A percentile compares a stretch with the other conserved stretches of the same genome.
phyloP scores from a whole-genome alignment of 2,113 vertebrate species.

The Ellobius talpinus region DNA sequence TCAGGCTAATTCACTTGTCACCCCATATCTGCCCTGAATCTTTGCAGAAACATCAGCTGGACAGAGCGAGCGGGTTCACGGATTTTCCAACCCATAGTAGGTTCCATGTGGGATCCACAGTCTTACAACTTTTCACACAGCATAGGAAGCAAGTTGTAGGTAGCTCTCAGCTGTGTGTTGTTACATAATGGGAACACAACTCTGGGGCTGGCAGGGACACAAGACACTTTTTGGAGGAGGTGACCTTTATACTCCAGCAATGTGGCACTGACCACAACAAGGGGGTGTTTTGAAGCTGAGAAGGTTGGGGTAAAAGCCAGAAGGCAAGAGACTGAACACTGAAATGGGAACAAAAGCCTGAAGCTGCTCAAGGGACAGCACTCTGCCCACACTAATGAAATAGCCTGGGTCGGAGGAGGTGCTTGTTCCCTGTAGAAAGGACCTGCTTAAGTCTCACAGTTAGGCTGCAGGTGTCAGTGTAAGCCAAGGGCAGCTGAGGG shows the following conservation, averaged over 20 bases:
- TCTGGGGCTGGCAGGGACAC: neutral
- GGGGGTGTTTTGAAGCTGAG: neutral
- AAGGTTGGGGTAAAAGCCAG: neutral
- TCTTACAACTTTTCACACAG: neutral
- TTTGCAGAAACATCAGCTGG: neutral
- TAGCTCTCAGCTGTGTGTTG: neutral
- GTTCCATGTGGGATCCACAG: neutral
- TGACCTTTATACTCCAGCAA: neutral
- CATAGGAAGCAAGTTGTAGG: neutral
- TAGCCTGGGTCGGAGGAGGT: neutral
- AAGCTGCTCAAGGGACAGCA: neutral
- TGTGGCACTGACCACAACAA: neutral
- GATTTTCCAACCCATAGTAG: neutral
- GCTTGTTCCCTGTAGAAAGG: neutral
- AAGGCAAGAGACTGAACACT: neutral
- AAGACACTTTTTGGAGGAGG: neutral
- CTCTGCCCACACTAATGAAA: neutral
- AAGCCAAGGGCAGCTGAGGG: neutral
- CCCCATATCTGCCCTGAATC: neutral
- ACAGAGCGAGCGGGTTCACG: neutral
- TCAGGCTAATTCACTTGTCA: neutral
- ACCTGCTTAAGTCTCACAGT: neutral
- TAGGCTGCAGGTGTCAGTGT: neutral
- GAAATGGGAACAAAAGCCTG: neutral
- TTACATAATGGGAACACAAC: neutral